A percentile compares a stretch with the other conserved stretches of the same genome.
Evolutionary conservation across 2,888 invertebrate species (phyloP).

Genomic region (Dysmachus trigonus): DNA sequence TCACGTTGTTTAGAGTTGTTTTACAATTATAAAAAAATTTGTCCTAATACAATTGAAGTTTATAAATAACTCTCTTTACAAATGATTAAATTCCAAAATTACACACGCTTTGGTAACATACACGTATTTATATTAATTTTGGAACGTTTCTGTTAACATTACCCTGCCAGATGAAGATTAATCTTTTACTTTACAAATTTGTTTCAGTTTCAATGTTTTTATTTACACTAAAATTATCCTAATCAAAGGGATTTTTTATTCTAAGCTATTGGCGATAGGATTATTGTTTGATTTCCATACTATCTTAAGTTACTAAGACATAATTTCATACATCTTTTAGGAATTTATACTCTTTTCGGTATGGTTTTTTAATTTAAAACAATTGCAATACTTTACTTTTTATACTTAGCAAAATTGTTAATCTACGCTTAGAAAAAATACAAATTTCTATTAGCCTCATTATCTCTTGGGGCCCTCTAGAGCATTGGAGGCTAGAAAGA

Average conservation of each 20-base stretch:
- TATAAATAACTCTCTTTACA: background rate
- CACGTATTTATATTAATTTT: constrained; percentile 6
- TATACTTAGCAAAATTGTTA: background rate
- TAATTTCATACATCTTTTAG: background rate
- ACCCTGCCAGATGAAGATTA: background rate
- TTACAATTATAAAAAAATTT: background rate
- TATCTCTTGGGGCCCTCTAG: constrained; percentile 42
- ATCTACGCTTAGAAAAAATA: background rate
- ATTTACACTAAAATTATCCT: background rate
- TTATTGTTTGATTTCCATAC: background rate
- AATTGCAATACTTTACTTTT: background rate
- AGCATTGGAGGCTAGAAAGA: constrained; percentile 30
- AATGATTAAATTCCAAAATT: constrained; percentile 13
- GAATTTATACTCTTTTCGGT: background rate
- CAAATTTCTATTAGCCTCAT: constrained; percentile 32
- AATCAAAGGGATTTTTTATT: background rate
- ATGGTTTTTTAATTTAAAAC: background rate
- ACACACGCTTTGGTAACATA: background rate
- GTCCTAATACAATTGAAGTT: background rate
- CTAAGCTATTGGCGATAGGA: background rate
- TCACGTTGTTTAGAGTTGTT: background rate
- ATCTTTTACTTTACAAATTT: background rate
- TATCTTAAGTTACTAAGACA: background rate
- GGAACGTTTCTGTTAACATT: constrained; percentile 11
- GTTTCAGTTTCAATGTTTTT: background rate